Base-by-base conservation (phyloP, 1,140 invertebrate genomes). In the Eumaeus atala region DNA sequence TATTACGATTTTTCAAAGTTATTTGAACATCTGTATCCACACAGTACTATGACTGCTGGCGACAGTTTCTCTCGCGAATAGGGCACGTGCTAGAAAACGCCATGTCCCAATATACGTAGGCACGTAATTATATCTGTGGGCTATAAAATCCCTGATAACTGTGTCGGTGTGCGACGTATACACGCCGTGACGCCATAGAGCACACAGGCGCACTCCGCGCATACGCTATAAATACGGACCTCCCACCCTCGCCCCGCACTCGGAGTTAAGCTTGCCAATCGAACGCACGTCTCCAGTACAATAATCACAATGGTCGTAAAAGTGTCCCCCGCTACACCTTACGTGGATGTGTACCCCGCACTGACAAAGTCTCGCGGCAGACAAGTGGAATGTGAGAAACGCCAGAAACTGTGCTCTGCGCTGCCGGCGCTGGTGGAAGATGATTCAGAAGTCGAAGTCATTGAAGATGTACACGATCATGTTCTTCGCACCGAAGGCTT, bases 351-450 rank as follows among this genome's bases (percentile, higher is more conserved):
- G 12, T 84, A 83, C 68, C 83, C 83, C n/a, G 64, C 77, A 12
- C 55, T 78, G 57, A 51, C 67, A 1, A 83, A 83, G 44, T 47
- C 66, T 10, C 70, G 72, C 18, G 72, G 77, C 34, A 67, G 71
- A 17, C 69, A 76, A 21, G 64, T 74, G 65, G 79, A 85, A 44
- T 74, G 63, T 48, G 62, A 67, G 38, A 74, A 64, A 54, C 63
- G 78, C n/a, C 77, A 85, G 58, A 86, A 86, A 53, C 48, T 62
- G 11, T 64, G 60, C 10, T 52, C 64, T 7, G 63, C 79, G 7
- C 47, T 86, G 33, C 83, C 83, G 9, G 83, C 80, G 9, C 60
- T 86, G 16, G 76, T 86, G 3, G 83, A 86, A 56, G 83, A 86
- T 58, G 83, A 83, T 36, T 77, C 83, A n/a, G 83, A 86, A 50